Evolutionary conservation across 2,888 invertebrate genomes (phyloP).

Genomic region (Autographa pulchrina): DNA sequence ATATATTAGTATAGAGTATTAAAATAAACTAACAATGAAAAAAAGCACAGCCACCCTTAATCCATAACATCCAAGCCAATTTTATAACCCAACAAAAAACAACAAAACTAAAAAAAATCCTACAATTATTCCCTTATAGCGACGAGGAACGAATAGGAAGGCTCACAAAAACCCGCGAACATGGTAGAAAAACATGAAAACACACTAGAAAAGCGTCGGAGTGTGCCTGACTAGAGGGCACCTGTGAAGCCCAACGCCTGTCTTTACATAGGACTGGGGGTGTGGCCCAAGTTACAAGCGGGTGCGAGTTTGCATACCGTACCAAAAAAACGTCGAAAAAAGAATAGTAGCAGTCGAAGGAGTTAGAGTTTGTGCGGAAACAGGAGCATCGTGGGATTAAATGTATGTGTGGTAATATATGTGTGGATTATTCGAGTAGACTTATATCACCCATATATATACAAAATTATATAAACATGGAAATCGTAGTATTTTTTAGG

Average conservation of each 20-base stretch:
- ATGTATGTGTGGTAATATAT: too few species aligned
- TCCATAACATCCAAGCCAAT: conserved; percentile 7
- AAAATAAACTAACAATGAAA: neutral
- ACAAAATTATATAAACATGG: too few species aligned
- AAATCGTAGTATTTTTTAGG: too few species aligned
- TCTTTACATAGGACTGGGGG: conserved; percentile 39
- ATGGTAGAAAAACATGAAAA: conserved; percentile 55
- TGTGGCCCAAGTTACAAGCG: conserved; percentile 21
- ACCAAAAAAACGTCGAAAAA: too few species aligned
- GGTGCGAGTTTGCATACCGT: neutral
- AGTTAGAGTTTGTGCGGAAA: too few species aligned
- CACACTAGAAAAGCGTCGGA: conserved; percentile 56
- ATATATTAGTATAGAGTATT: too few species aligned
- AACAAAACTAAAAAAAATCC: conserved; percentile 7
- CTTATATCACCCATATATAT: too few species aligned
- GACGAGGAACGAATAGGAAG: conserved; percentile 39
- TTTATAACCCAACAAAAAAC: neutral
- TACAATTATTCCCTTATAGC: conserved; percentile 20
- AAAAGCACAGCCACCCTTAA: conserved; percentile 3
- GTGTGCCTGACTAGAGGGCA: conserved; percentile 49
- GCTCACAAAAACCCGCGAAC: conserved; percentile 43
- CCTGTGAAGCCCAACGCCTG: conserved; percentile 38
- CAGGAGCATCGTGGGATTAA: too few species aligned
- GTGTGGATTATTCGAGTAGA: too few species aligned
- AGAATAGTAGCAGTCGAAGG: too few species aligned